Percentiles rank a stretch among this genome's conserved stretches.
Conservation (phyloP, 2,113 vertebrate species). For the Galeopterus variegatus region DNA sequence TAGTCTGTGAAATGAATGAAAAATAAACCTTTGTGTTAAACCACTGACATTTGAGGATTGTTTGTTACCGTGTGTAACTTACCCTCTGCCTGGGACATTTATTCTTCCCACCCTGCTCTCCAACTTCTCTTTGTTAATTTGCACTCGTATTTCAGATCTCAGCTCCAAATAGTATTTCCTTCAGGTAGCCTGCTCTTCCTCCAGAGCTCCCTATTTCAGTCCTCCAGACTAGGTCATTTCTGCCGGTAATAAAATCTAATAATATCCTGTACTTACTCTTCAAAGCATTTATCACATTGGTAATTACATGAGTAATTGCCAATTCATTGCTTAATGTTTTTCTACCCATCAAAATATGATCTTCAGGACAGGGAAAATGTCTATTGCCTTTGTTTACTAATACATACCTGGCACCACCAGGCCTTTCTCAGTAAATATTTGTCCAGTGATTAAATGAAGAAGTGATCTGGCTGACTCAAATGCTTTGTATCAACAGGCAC, state of each 20-base stretch:
- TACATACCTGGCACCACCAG: neutral
- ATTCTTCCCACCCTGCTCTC: neutral
- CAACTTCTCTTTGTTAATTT: neutral
- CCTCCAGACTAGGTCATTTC: neutral
- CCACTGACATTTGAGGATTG: neutral
- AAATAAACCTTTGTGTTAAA: slow-evolving; percentile 15
- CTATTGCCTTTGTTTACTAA: slow-evolving; percentile 39
- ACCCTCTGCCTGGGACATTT: slow-evolving; percentile 11
- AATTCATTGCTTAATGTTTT: slow-evolving; percentile 60
- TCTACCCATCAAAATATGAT: slow-evolving; percentile 36
- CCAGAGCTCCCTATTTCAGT: neutral
- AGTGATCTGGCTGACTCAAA: slow-evolving; percentile 6
- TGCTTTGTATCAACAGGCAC: slow-evolving; percentile 29
- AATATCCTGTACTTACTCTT: slow-evolving; percentile 37
- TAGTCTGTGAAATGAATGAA: neutral
- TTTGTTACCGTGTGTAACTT: neutral
- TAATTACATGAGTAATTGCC: slow-evolving; percentile 60
- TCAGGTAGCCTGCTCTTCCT: neutral
- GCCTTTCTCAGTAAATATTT: slow-evolving; percentile 45
- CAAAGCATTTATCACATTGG: slow-evolving; percentile 44
- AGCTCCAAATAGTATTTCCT: slow-evolving; percentile 24
- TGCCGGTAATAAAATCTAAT: slow-evolving; percentile 29
- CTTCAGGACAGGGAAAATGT: neutral
- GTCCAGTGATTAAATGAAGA: slow-evolving; percentile 50
- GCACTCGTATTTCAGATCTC: neutral